Conservation (phyloP, 2,888 invertebrate genomes). For the Acanthosepion lycidas region DNA sequence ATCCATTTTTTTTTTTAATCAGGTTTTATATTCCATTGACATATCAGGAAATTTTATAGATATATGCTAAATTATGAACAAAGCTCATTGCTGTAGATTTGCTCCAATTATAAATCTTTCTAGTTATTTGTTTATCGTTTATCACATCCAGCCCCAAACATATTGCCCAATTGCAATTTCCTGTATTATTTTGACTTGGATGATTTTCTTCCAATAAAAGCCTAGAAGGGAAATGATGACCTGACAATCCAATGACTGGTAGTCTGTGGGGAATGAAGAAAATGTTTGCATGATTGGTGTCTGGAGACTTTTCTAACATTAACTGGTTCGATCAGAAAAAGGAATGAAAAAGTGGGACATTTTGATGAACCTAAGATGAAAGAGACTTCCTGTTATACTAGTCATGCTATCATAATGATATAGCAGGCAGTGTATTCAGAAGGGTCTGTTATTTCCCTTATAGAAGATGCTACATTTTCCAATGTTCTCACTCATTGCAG, state of each 20-base stretch:
- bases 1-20: no score
- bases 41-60: no score
- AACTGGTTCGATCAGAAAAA: neutral
- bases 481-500: neutral
- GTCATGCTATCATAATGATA: neutral
- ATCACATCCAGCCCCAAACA: neutral
- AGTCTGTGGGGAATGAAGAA: neutral
- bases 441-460: neutral
- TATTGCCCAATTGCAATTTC: slow-evolving; percentile 4
- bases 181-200: neutral
- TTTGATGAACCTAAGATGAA: slow-evolving; percentile 17
- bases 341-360: neutral
- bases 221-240: neutral
- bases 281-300: neutral
- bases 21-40: no score
- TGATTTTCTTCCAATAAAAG: neutral
- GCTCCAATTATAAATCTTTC: no score
- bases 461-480: neutral
- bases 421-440: neutral
- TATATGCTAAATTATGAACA: no score
- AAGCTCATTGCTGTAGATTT: no score
- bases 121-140: no score
- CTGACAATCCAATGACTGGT: no score
- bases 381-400: neutral
- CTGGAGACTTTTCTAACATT: neutral